phyloP scores from a whole-genome alignment of 2,797 vertebrate species.

The Enteromius anoplus region DNA sequence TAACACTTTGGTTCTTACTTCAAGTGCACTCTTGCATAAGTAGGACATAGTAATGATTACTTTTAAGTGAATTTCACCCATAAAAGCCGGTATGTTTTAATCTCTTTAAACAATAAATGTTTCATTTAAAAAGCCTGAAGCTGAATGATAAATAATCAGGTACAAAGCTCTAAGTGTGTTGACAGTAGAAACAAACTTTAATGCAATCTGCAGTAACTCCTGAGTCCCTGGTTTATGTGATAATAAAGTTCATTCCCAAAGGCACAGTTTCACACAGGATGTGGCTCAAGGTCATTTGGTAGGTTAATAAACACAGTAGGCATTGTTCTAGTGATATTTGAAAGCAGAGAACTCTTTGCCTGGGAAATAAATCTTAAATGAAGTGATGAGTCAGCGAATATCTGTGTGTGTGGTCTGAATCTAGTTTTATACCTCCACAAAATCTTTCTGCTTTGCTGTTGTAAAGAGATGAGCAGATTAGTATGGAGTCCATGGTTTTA shows the following conservation, averaged over 20 bases:
- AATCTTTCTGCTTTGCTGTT: constrained; percentile 6
- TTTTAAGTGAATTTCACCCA: background rate
- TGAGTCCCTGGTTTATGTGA: constrained; percentile 11
- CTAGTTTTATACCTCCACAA: background rate
- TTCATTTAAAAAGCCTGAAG: background rate
- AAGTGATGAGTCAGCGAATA: constrained; percentile 11
- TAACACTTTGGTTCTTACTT: background rate
- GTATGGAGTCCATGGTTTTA: constrained; percentile 35
- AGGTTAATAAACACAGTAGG: constrained; percentile 10
- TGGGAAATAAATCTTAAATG: constrained; percentile 3
- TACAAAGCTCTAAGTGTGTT: background rate
- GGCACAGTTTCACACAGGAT: constrained; percentile 27
- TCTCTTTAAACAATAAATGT: constrained; percentile 12
- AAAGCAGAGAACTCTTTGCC: constrained; percentile 8
- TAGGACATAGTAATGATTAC: background rate
- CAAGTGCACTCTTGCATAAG: background rate
- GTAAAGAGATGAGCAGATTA: constrained; percentile 41
- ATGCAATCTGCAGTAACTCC: constrained; percentile 6
- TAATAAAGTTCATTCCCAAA: constrained; percentile 26
- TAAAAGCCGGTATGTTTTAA: background rate
- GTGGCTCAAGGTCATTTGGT: constrained; percentile 20
- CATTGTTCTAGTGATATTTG: constrained; percentile 34
- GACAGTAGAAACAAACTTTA: constrained; percentile 12
- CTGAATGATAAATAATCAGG: background rate
- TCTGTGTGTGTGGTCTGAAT: constrained; percentile 21